Evolutionary conservation across 2,888 invertebrate species (phyloP).

Genomic region (Acanthosepion esculentum): DNA sequence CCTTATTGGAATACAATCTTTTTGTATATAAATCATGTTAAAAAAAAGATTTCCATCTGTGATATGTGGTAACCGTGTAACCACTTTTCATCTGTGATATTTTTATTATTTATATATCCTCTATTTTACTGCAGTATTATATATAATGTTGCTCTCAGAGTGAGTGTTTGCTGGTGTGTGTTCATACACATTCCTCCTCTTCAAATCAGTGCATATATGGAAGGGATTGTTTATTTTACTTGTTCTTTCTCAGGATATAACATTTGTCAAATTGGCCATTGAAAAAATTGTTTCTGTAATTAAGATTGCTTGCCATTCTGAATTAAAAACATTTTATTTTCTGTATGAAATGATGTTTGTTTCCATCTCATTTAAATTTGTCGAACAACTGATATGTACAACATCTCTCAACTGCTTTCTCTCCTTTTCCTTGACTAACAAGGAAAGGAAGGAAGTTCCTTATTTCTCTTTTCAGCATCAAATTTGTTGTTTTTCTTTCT

Average conservation of each 20-base stretch:
- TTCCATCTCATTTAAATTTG: background rate
- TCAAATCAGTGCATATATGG: background rate
- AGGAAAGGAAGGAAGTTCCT: no score
- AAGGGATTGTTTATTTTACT: background rate
- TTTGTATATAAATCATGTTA: background rate
- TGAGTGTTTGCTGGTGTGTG: background rate
- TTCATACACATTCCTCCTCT: background rate
- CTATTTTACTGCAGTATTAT: background rate
- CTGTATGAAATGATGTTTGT: background rate
- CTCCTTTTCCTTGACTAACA: no score
- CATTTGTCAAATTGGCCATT: background rate
- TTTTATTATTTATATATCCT: slow-evolving; percentile 16
- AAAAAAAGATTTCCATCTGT: background rate
- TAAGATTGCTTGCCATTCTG: background rate
- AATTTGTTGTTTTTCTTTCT: background rate
- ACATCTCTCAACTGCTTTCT: no score
- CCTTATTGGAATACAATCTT: background rate
- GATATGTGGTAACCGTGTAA: background rate
- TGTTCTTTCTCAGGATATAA: background rate
- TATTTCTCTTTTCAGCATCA: background rate
- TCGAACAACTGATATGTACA: no score
- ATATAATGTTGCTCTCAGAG: background rate
- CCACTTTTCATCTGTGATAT: background rate
- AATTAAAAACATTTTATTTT: background rate
- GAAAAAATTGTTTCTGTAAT: background rate